Percentiles rank a stretch among this genome's conserved stretches.
These are phyloP conservation scores for Torymus texanus DNA, from an alignment of 2,888 invertebrate species.

Conservation along the genomic window DNA sequence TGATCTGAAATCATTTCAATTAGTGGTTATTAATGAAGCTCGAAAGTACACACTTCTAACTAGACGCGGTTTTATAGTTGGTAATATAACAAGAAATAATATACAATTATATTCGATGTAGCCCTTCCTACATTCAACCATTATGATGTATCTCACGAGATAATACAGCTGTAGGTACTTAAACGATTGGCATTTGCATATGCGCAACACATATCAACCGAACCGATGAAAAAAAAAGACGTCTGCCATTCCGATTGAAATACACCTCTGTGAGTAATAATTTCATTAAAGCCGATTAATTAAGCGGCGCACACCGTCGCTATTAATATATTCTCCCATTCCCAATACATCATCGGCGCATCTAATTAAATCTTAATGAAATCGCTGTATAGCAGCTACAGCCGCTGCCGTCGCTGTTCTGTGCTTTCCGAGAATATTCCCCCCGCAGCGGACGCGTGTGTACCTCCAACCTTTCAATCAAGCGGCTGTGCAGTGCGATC, in stretches of 20 bases:
- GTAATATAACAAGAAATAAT: no score
- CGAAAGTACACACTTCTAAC: no score
- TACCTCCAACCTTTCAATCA: slow-evolving; percentile 50
- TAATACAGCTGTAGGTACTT: no score
- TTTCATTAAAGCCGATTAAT: slow-evolving; percentile 38
- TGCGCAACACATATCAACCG: no score
- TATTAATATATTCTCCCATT: slow-evolving; percentile 19
- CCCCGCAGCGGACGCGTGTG: background rate
- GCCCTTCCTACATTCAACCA: no score
- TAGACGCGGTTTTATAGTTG: no score
- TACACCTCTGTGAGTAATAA: slow-evolving; percentile 4
- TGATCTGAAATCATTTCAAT: no score
- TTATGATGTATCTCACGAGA: no score
- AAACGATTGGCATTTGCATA: no score
- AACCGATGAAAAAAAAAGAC: background rate
- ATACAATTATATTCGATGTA: no score
- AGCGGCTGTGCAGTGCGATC: background rate
- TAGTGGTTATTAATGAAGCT: no score
- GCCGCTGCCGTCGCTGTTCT: background rate
- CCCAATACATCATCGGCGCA: slow-evolving; percentile 42
- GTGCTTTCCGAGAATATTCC: slow-evolving; percentile 2
- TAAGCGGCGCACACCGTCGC: background rate
- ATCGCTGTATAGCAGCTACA: background rate
- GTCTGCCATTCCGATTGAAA: background rate
- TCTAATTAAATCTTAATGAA: slow-evolving; percentile 54